Percentiles rank a stretch among this genome's conserved stretches.
phyloP scores from a whole-genome alignment of 2,113 vertebrate species.

The Zapus hudsonius region DNA sequence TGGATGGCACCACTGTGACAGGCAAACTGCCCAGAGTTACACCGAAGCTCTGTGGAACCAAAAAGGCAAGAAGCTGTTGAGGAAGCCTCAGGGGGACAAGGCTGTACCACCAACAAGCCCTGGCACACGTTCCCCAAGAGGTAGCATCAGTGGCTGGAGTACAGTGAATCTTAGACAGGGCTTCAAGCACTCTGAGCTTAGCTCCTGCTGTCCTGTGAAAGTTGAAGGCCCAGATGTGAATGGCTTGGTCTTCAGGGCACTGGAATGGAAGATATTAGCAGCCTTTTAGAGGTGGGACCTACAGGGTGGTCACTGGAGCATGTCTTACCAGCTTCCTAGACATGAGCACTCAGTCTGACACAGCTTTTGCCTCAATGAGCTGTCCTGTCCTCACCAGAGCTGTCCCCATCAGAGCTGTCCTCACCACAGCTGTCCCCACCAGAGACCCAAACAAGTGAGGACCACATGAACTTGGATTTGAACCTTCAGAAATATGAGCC shows the following conservation, averaged over 20 bases:
- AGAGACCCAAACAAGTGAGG: neutral
- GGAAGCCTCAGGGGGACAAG: neutral
- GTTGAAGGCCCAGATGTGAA: neutral
- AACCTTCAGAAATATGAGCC: neutral
- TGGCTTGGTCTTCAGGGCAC: neutral
- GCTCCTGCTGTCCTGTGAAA: neutral
- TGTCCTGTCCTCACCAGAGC: too few species aligned
- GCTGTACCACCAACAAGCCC: neutral
- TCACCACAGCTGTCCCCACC: neutral
- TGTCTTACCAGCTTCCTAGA: neutral
- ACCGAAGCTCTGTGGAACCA: constrained; percentile 92
- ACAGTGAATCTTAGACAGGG: neutral
- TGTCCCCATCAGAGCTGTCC: too few species aligned
- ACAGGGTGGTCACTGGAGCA: neutral
- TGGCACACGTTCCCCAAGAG: neutral
- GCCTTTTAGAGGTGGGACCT: neutral
- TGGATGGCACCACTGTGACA: constrained; percentile 97
- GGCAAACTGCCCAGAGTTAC: constrained; percentile 93
- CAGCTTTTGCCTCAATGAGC: neutral
- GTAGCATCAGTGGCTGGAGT: too few species aligned
- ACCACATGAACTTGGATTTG: neutral
- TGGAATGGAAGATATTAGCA: neutral
- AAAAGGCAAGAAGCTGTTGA: constrained; percentile 50
- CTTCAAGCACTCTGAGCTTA: neutral
- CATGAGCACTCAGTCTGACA: neutral